Base-by-base conservation (phyloP, 1,140 invertebrate genomes). In the Carposina sasakii region DNA sequence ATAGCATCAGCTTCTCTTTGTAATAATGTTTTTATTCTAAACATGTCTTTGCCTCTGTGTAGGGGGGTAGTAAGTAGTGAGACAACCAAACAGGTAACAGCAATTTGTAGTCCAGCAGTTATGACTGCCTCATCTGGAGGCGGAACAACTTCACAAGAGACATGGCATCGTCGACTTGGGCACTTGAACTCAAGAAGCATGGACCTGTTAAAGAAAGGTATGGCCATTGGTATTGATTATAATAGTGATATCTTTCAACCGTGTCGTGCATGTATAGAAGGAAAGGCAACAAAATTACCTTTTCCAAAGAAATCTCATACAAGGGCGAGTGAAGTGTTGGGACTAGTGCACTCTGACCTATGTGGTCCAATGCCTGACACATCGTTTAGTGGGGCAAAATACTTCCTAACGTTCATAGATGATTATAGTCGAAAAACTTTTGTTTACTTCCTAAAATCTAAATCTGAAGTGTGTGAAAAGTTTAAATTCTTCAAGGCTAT, bases 381-480 rank as follows among this genome's bases (percentile, higher is more conserved):
- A 30, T 63, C 62, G 0, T 34, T 54, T 24, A 45, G 52, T 22
- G 54, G 57, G 2, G 37, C 46, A n/a, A 60, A 48, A 49, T 68
- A 71, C 54, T 64, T 70, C 20, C 16, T 67, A 9, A 53, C 60
- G 10, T 69, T 69, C 22, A 62, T 66, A 33, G 64, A 73, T 49
- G 67, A 74, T 17, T 48, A 16, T 33, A 49, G 57, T 2, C 49
- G 57, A 8, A 64, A 51, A 51, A 48, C 44, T 8, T 6, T 63
- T 51, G 54, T 75, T 20, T 78, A 44, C 20, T 44, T 44, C 20
- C 17, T 44, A 10, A 44, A 44, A n/a, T 12, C 3, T 4, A 44
- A 44, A 60, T 74, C 84, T 60, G 78, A 41, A 89, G 56, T 88
- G 12, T 28, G n/a, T n/a, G n/a, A n/a, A n/a, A n/a, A n/a, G n/a